phyloP scores from a whole-genome alignment of 2,113 vertebrate genomes.

The Brachyhypopomus gauderio region DNA sequence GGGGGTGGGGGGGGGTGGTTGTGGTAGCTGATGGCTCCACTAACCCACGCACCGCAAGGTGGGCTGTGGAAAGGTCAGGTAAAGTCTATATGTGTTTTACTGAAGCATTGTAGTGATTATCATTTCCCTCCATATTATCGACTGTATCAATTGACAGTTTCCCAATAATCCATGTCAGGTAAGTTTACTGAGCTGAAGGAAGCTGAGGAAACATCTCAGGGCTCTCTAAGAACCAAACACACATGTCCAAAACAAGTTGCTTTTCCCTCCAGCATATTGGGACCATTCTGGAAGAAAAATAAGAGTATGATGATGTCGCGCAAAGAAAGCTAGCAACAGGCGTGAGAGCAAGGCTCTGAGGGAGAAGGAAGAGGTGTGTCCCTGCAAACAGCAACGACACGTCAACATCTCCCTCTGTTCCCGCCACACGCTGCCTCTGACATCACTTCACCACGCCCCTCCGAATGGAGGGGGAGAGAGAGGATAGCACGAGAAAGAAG shows the following conservation, averaged over 20 bases:
- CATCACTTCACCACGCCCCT: slow-evolving; percentile 7
- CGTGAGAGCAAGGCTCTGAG: slow-evolving; percentile 26
- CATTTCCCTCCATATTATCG: too few species aligned
- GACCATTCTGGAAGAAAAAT: slow-evolving; percentile 29
- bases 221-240: slow-evolving; percentile 3
- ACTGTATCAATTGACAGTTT: too few species aligned
- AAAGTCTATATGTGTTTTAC: not conserved
- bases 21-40: slow-evolving; percentile 9
- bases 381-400: slow-evolving; percentile 34
- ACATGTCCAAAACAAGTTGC: not conserved
- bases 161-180: too few species aligned
- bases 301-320: slow-evolving; percentile 27
- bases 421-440: slow-evolving; percentile 32
- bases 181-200: not conserved
- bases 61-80: not conserved
- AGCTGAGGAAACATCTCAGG: not conserved
- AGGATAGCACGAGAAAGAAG: slow-evolving; percentile 3
- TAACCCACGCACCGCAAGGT: slow-evolving; percentile 13
- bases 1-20: not conserved
- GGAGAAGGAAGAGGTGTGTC: slow-evolving; percentile 33
- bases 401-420: slow-evolving; percentile 40
- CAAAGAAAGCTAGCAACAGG: not conserved
- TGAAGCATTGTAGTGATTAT: too few species aligned
- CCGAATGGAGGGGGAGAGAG: slow-evolving; percentile 18
- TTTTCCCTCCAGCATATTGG: not conserved